Base-by-base conservation (phyloP, 1,140 invertebrate species). In the Maniola jurtina region DNA sequence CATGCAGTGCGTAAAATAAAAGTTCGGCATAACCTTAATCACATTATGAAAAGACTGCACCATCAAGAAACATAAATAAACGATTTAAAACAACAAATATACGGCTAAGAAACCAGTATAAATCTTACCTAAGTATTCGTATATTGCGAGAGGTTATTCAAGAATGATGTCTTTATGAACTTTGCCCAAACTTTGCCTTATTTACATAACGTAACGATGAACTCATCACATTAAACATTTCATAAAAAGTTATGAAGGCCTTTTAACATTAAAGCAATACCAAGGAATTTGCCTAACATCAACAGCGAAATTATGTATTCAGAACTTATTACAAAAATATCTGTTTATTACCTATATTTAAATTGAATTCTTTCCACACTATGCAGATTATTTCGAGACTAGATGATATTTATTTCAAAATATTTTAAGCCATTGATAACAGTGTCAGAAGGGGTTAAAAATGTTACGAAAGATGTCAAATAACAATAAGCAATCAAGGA, bases 261-360 rank as follows among this genome's bases (percentile, higher is more conserved):
- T 52, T 62, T 48, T 36, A 50, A 52, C 15, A 55, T 67, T 45
- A 45, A 42, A 57, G 38, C 38, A 68, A 68, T 42, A 58, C 57
- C 48, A 13, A 45, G 54, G 54, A 63, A 59, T 67, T 57, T 25
- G 52, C 48, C 34, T 35, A 67, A 67, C 35, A 55, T 15, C 45
- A 67, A 67, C 35, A 55, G 1, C 16, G 10, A 57, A 62, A 48
- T 61, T 61, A 61, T 61, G 59, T 57, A 61, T 61, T 56, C 38
- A 11, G 65, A 16, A 34, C 42, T 62, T 10, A 61, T 67, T 67
- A 62, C 65, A 62, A 67, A 57, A 16, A 55, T 61, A 61, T 66
- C 11, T 54, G 36, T 57, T 66, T 50, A 34, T 59, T 25, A 9
- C 7, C 38, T 45, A 34, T 55, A 25, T 25, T 25, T 25, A 55